Percentiles rank a stretch among this genome's conserved stretches.
These are phyloP conservation scores for Pedionomus torquatus DNA, from an alignment of 2,113 vertebrate genomes.

Conservation along the genomic window DNA sequence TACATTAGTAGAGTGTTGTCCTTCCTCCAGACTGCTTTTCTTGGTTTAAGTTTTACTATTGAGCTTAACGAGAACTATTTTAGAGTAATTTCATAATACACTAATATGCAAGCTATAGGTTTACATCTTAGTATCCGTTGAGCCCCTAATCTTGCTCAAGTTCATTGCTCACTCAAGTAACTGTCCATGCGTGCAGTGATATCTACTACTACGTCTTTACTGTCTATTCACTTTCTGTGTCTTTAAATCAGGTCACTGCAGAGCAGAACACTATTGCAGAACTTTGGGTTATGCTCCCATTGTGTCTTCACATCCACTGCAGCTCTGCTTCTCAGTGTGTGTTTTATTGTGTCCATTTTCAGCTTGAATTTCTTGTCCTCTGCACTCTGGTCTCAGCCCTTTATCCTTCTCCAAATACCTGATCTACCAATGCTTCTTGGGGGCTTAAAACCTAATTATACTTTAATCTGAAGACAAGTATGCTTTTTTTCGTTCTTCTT, in stretches of 20 bases:
- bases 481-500: conserved; percentile 19
- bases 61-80: neutral
- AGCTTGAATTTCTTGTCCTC: neutral
- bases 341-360: neutral
- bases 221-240: neutral
- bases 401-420: neutral
- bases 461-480: neutral
- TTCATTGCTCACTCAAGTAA: neutral
- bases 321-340: fast-evolving
- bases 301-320: neutral
- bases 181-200: neutral
- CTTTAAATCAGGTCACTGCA: neutral
- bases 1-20: neutral
- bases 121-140: neutral
- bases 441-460: neutral
- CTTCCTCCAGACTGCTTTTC: neutral
- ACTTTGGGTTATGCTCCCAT: neutral
- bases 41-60: neutral
- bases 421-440: neutral
- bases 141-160: neutral
- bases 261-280: neutral
- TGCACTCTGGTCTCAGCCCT: neutral
- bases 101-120: neutral
- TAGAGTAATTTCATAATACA: neutral
- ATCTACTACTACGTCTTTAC: neutral